Evolutionary conservation across 2,797 vertebrate species (phyloP), one percentile per base, ranked within the genome.

Genomic region (Pteropus rufus): DNA sequence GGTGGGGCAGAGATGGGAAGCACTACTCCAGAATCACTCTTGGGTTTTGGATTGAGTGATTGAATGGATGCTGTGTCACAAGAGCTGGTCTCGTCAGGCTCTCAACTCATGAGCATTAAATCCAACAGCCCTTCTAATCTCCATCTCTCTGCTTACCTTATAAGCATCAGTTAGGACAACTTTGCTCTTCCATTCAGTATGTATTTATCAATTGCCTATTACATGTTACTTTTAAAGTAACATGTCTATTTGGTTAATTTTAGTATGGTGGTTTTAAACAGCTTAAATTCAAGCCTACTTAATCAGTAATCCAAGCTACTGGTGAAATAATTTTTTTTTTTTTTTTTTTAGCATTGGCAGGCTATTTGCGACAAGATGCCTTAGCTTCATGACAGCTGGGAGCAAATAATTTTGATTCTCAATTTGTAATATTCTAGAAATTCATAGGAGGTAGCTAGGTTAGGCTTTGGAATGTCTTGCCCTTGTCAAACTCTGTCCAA

Each of bases 341-440:
- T 77, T 82, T 69, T 94, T 85, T 94, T 90, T 94, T 79, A 92
- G 56, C 62, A 23, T 39, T 10, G 31, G 72, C 70, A 73, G 31
- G 5, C 60, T 52, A n/a, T 91, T 91, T 77, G 60, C 54, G 46
- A 81, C 81, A 76, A 75, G 80, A 85, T 41, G 79, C 46, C 80
- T 58, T 52, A 80, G 46, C 60, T 90, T 67, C 31, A 16, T 41
- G 26, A 52, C 86, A 93, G 46, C 89, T 81, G 84, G 80, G 58
- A 91, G 41, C 60, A 92, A 90, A 87, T 52, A 87, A 76, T 64
- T 60, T 77, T 11, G 14, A 26, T 75, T 82, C 83, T 81, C 58
- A 31, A 65, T 87, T 77, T n/a, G 18, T 88, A 88, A 75, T 70
- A 89, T 81, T 81, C 91, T 76, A 91, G 46, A 93, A 84, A 88